phyloP scores from a whole-genome alignment of 2,888 invertebrate genomes.

The Clepsis dumicolana region DNA sequence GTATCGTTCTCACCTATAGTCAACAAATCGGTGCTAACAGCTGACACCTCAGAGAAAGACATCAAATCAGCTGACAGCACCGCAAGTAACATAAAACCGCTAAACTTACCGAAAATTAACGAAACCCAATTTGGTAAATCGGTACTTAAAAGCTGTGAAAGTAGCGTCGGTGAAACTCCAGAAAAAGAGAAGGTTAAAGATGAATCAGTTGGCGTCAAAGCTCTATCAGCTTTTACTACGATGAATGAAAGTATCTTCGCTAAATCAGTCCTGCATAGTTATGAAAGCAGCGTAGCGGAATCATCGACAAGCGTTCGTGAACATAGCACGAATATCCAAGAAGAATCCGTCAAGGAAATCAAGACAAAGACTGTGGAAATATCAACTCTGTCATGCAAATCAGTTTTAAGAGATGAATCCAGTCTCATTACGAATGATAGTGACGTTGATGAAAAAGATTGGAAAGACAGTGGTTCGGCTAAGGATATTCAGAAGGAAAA shows the following conservation, averaged over 20 bases:
- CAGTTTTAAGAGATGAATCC: constrained; percentile 58
- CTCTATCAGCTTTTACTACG: constrained; percentile 64
- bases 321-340: constrained; percentile 39
- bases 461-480: constrained; percentile 51
- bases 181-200: constrained; percentile 28
- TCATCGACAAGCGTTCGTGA: constrained; percentile 51
- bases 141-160: constrained; percentile 31
- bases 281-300: constrained; percentile 66
- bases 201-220: constrained; percentile 20
- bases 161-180: constrained; percentile 18
- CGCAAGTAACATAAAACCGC: constrained; percentile 52
- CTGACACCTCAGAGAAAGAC: constrained; percentile 57
- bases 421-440: constrained; percentile 78
- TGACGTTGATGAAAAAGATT: constrained; percentile 60
- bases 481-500: constrained; percentile 72
- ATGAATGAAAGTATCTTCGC: constrained; percentile 65
- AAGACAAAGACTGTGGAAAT: constrained; percentile 25
- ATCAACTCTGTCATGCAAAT: constrained; percentile 39
- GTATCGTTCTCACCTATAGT: constrained; percentile 77
- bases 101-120: constrained; percentile 31
- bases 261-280: constrained; percentile 73
- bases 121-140: constrained; percentile 40
- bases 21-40: constrained; percentile 72
- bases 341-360: constrained; percentile 44
- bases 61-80: constrained; percentile 54